A percentile compares a stretch with the other conserved stretches of the same genome.
Evolutionary conservation across 2,113 vertebrate genomes (phyloP).

Genomic region (Hemicordylus capensis): DNA sequence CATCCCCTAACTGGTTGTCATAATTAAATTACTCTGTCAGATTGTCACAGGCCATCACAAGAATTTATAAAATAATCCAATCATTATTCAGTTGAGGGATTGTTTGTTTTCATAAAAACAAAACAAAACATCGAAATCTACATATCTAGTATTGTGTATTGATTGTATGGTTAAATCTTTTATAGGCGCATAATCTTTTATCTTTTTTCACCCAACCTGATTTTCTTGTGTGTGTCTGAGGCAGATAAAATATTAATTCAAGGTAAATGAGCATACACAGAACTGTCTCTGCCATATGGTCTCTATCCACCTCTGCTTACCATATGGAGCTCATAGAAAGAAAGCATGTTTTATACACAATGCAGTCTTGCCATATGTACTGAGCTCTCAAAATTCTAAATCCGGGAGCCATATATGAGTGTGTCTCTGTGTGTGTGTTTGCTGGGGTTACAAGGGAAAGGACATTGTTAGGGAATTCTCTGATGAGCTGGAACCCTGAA

Average conservation of each 20-base stretch:
- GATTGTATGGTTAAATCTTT: conserved; percentile 66
- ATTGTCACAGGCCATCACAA: conserved; percentile 55
- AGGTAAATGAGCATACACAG: conserved; percentile 74
- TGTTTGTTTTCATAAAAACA: conserved; percentile 64
- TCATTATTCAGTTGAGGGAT: conserved; percentile 44
- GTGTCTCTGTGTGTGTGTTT: background rate
- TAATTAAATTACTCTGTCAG: conserved; percentile 61
- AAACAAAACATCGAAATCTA: conserved; percentile 53
- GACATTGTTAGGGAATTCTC: background rate
- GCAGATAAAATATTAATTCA: conserved; percentile 77
- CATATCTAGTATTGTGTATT: conserved; percentile 47
- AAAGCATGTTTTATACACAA: conserved; percentile 74
- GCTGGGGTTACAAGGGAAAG: no score
- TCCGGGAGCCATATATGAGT: conserved; percentile 20
- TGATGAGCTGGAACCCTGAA: background rate
- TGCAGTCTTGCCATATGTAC: conserved; percentile 80
- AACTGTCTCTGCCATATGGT: conserved; percentile 78
- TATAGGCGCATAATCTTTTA: conserved; percentile 48
- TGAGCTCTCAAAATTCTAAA: conserved; percentile 71
- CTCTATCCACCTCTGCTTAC: conserved; percentile 73
- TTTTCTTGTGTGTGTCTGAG: conserved; percentile 64
- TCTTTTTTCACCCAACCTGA: conserved; percentile 54
- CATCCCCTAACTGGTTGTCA: conserved; percentile 48
- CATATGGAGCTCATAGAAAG: conserved; percentile 80
- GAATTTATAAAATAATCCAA: conserved; percentile 59